These are phyloP conservation scores for Sarcophaga caerulescens DNA, from an alignment of 2,888 invertebrate genomes.

Conservation along the genomic window DNA sequence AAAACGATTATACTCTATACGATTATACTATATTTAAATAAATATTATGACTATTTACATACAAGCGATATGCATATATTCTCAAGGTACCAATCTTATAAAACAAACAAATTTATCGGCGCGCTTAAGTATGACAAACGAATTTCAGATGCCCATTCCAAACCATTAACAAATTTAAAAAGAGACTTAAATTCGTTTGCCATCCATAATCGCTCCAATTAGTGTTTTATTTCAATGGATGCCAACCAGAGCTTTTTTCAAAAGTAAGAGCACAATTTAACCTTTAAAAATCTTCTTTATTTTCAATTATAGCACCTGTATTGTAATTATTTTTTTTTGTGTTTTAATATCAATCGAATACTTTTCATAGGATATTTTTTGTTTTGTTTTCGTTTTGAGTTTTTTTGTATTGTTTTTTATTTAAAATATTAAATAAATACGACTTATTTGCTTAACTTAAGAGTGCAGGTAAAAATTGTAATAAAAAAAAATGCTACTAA, in stretches of 20 bases:
- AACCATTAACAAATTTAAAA: too few relatives aligned
- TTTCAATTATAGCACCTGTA: too few relatives aligned
- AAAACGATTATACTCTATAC: slow-evolving; percentile 30
- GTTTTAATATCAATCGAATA: background rate
- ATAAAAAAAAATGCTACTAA: slow-evolving; percentile 39
- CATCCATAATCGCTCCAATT: too few relatives aligned
- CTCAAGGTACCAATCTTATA: slow-evolving; percentile 30
- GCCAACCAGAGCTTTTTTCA: too few relatives aligned
- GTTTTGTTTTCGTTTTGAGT: background rate
- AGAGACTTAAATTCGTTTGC: too few relatives aligned
- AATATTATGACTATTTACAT: slow-evolving; percentile 37
- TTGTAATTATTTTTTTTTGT: slow-evolving; percentile 10
- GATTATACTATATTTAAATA: slow-evolving; percentile 20
- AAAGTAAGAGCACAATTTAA: too few relatives aligned
- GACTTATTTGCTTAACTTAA: slow-evolving; percentile 56
- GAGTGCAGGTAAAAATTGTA: slow-evolving; percentile 20
- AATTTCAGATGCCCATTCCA: too few relatives aligned
- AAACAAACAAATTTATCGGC: background rate
- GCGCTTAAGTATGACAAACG: too few relatives aligned
- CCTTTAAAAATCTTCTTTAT: too few relatives aligned
- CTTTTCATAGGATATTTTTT: background rate
- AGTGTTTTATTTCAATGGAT: too few relatives aligned
- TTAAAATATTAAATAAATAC: slow-evolving; percentile 60
- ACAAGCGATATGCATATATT: slow-evolving; percentile 10
- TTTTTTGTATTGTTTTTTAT: background rate